Conservation (phyloP, 2,113 vertebrate genomes). For the Isichthys henryi region DNA sequence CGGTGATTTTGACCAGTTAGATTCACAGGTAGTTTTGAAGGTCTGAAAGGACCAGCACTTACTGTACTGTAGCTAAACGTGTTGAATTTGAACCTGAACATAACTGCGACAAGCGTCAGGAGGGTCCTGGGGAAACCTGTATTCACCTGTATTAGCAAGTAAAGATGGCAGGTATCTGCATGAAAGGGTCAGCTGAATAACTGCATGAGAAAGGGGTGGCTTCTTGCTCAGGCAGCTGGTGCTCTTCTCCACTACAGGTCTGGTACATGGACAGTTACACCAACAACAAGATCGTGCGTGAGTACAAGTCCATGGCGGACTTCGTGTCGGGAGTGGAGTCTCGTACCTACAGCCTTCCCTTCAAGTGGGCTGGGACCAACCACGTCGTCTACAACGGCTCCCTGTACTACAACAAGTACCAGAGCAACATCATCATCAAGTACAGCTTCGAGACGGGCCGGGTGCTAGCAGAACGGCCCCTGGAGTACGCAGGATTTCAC, state of each 20-base stretch:
- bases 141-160: not conserved
- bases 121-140: not conserved
- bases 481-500: slow-evolving; percentile 94
- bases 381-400: slow-evolving; percentile 96
- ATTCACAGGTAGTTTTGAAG: not conserved
- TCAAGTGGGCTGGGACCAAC: slow-evolving; percentile 97
- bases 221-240: not conserved
- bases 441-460: slow-evolving; percentile 88
- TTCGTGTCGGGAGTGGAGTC: slow-evolving; percentile 86
- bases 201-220: not conserved
- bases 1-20: not conserved
- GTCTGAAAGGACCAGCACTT: not conserved
- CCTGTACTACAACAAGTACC: slow-evolving; percentile 97
- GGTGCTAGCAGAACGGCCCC: slow-evolving; percentile 81
- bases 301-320: slow-evolving; percentile 86
- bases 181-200: not conserved
- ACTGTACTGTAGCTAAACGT: not conserved
- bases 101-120: not conserved
- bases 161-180: not conserved
- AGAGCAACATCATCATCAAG: slow-evolving; percentile 96
- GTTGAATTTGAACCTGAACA: not conserved
- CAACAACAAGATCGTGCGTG: slow-evolving; percentile 95
- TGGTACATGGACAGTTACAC: slow-evolving; percentile 99
- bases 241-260: slow-evolving; percentile 60
- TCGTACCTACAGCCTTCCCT: slow-evolving; percentile 91